Base-by-base conservation (phyloP, 2,888 invertebrate genomes). In the Lithophane socia region DNA sequence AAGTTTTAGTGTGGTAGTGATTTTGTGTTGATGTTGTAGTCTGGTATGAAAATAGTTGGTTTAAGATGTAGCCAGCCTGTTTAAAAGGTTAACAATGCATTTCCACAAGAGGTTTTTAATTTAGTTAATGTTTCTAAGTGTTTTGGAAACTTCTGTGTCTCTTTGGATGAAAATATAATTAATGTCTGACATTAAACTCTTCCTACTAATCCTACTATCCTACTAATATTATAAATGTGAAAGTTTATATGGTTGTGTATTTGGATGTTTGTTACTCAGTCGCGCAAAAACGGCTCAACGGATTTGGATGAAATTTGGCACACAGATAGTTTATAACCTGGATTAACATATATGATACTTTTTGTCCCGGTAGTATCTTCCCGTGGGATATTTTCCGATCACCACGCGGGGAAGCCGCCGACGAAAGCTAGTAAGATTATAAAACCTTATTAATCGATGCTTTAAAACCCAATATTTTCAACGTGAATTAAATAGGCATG, bases 1-100 rank as follows among this genome's bases (percentile, higher is more conserved):
- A 64, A 66, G 47, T 65, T 76, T 68, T 68, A 24, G 67, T 64
- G 42, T 56, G 42, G 66, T 63, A 37, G 18, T 69, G 37, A 47
- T 73, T 74, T 61, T 71, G 44, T 80, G 49, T 75, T 71, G 75
- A 74, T 64, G 49, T 63, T 68, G 52, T 67, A 44, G 13, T 21
- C 42, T 44, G 3, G n/a, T 70, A 5, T 75, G 44, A 44, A 80
- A 75, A 67, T 80, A 60, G 8, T 52, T 42, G 3, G 10, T n/a
- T 63, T 47, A n/a, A 75, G n/a, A 37, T 54, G n/a, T 54, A 24
- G 18, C 21, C 49, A 60, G 60, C 9, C 18, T 75, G 37, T 49
- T 73, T 44, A 12, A 12, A 58, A 60, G 13, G 52, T 77, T 63
- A 54, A 47, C 21, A 64, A 63, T 29, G 29, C 21, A n/a, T 10